Base-by-base conservation (phyloP, 2,113 vertebrate genomes). In the Apus apus region DNA sequence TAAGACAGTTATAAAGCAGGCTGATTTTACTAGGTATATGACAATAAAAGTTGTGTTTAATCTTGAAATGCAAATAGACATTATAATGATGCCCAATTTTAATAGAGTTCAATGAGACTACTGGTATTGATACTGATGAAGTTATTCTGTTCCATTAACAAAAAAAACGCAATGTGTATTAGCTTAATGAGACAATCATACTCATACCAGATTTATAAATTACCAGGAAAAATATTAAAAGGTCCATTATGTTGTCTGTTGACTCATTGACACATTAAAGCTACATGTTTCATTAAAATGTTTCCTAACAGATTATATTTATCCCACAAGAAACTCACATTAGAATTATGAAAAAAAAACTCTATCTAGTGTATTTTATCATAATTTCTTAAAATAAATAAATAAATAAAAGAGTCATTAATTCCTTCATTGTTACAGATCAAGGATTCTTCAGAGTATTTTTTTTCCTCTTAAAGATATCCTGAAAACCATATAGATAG, bases 11-110 rank as follows among this genome's bases (percentile, higher is more conserved):
- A 48, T 80, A 64, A 87, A 82, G 17, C 20, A 73, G 11, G 38
- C 25, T 84, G 32, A 76, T 81, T 75, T 91, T 43, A 38, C 21
- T 72, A 48, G 50, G 82, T 62, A 65, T 43, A 56, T 73, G 26
- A 46, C 76, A 66, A 20, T 50, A 78, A 60, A 94, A 90, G 51
- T 38, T 58, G 54, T 74, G 53, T 72, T 88, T 86, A 76, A 85
- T 92, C 19, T 92, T 56, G 92, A 74, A 94, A 91, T 84, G 40
- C 43, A 88, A 94, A 46, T 58, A 88, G 23, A 71, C 18, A 68
- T 78, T 77, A 57, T 38, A 95, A 43, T 15, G 20, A 77, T 91
- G 83, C 45, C 25, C 5, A 1, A 73, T 77, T 96, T 93, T 68
- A 74, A 58, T 16, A 75, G 65, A 79, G 14, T 60, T 92, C 36